phyloP scores from a whole-genome alignment of 2,113 vertebrate genomes.

The Aptenodytes patagonicus region DNA sequence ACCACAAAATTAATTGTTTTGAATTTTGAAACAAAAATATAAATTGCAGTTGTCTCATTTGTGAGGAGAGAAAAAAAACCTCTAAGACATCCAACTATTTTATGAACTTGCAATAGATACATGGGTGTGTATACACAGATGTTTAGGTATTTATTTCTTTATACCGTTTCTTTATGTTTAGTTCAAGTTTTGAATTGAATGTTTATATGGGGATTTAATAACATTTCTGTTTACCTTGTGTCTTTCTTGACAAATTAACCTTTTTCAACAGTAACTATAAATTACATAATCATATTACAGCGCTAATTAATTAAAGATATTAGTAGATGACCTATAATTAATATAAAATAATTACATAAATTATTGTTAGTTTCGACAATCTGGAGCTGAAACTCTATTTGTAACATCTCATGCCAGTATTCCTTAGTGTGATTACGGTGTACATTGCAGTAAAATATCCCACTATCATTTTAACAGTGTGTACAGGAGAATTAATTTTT shows the following conservation, averaged over 20 bases:
- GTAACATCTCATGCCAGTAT: not conserved
- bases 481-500: not conserved
- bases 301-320: slow-evolving; percentile 68
- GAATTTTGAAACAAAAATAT: not conserved
- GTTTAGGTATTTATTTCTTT: slow-evolving; percentile 26
- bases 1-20: not conserved
- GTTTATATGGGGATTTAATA: slow-evolving; percentile 48
- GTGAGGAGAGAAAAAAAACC: not conserved
- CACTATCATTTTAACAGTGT: not conserved
- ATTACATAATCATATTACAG: slow-evolving; percentile 57
- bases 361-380: slow-evolving; percentile 56
- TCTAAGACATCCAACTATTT: not conserved
- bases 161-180: not conserved
- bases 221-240: slow-evolving; percentile 59
- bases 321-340: slow-evolving; percentile 63
- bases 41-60: not conserved
- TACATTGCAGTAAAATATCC: not conserved
- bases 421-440: not conserved
- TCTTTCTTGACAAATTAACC: slow-evolving; percentile 60
- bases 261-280: slow-evolving; percentile 41
- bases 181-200: slow-evolving; percentile 22
- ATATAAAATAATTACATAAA: slow-evolving; percentile 62
- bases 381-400: slow-evolving; percentile 4
- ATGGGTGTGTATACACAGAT: not conserved
- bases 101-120: not conserved